A percentile compares a stretch with the other conserved stretches of the same genome.
phyloP scores from a whole-genome alignment of 2,797 vertebrate genomes.

The Sus cebifrons region DNA sequence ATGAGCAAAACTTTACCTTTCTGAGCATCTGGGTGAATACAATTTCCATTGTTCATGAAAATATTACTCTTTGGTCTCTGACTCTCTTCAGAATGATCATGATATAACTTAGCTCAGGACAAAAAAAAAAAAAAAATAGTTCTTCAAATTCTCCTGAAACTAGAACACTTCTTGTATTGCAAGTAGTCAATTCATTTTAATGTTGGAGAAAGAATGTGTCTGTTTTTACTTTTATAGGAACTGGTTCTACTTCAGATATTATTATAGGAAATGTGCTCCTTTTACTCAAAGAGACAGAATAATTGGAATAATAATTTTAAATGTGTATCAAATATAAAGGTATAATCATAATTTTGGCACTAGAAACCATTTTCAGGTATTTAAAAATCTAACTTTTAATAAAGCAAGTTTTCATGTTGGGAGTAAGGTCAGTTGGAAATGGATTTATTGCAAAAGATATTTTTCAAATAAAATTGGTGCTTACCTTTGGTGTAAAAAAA shows the following conservation, averaged over 20 bases:
- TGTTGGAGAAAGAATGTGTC: constrained; percentile 2
- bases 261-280: neutral
- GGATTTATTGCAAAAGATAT: constrained; percentile 46
- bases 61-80: neutral
- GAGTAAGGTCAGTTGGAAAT: constrained; percentile 52
- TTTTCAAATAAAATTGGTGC: constrained; percentile 71
- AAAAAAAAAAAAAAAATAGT: neutral
- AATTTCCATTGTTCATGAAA: neutral
- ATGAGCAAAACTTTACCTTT: neutral
- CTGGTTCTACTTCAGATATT: neutral
- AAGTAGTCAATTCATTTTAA: constrained; percentile 27
- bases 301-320: constrained; percentile 45
- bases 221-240: constrained; percentile 25
- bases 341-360: constrained; percentile 50
- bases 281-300: constrained; percentile 53
- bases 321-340: constrained; percentile 14
- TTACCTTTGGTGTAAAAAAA: constrained; percentile 65
- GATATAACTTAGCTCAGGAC: neutral
- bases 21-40: neutral
- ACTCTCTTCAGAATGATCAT: neutral
- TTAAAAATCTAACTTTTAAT: constrained; percentile 56
- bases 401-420: constrained; percentile 44
- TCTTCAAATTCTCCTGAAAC: constrained; percentile 24
- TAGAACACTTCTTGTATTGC: neutral
- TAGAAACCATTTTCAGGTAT: neutral